Percentiles rank a stretch among this genome's conserved stretches.
Evolutionary conservation across 1,140 invertebrate genomes (phyloP).

Genomic region (Sinella curviseta): DNA sequence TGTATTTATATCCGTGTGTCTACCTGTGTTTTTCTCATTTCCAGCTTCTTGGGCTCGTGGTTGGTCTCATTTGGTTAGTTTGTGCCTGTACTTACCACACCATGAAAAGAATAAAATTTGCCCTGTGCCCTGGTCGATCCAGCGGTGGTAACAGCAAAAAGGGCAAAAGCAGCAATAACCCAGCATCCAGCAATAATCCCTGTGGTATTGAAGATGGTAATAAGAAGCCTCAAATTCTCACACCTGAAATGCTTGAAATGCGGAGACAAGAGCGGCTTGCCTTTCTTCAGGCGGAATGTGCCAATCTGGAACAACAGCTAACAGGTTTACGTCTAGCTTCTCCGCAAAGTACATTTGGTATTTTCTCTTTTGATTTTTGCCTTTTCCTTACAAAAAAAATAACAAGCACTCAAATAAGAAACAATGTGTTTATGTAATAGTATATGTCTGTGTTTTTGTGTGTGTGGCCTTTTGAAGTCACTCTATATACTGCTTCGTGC

Average conservation of each 20-base stretch:
- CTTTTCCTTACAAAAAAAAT: background rate
- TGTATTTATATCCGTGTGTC: background rate
- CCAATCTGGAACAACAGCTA: conserved; percentile 36
- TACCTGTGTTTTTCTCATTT: background rate
- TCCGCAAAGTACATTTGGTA: background rate
- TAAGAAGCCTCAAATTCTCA: conserved; percentile 3
- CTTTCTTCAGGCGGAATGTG: conserved; percentile 32
- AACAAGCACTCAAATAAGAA: background rate
- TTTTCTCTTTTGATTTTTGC: conserved; percentile 14
- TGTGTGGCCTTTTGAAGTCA: no score
- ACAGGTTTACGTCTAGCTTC: conserved; percentile 27
- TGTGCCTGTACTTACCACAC: conserved; percentile 36
- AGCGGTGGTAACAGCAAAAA: background rate
- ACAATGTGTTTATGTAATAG: no score
- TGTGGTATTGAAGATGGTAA: background rate
- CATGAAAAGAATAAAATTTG: background rate
- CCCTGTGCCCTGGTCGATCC: background rate
- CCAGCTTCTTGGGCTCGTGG: conserved; percentile 32
- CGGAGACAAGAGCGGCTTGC: conserved; percentile 35
- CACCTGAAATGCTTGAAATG: conserved; percentile 33
- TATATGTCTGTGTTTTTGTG: no score
- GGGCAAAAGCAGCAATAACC: background rate
- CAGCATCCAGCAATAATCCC: background rate
- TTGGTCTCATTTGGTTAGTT: conserved; percentile 28
- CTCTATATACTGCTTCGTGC: no score